phyloP scores from a whole-genome alignment of 2,888 invertebrate species.

The Meta bourneti region DNA sequence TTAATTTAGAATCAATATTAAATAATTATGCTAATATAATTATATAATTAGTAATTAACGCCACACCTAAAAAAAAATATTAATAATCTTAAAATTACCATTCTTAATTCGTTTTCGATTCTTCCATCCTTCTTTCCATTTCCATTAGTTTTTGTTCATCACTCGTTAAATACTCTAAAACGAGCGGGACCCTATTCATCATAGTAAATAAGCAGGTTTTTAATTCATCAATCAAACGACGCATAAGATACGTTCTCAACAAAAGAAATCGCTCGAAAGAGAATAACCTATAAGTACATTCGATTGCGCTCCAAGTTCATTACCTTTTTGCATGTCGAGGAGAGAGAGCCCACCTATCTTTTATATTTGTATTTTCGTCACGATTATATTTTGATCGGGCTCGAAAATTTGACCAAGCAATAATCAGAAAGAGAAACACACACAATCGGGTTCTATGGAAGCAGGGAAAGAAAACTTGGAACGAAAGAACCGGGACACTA shows the following conservation, averaged over 20 bases:
- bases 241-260: background rate
- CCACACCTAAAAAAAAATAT: too few species aligned
- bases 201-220: background rate
- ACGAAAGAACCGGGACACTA: slow-evolving; percentile 40
- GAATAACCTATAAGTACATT: background rate
- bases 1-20: too few species aligned
- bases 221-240: background rate
- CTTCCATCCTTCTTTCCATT: too few species aligned
- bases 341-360: background rate
- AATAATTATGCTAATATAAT: too few species aligned
- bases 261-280: background rate
- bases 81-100: too few species aligned
- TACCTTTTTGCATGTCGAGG: background rate
- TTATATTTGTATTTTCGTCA: slow-evolving; percentile 17
- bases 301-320: background rate
- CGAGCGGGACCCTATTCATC: background rate
- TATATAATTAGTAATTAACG: too few species aligned
- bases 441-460: slow-evolving; percentile 29
- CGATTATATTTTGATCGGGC: slow-evolving; percentile 47
- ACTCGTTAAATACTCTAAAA: too few species aligned
- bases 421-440: slow-evolving; percentile 23
- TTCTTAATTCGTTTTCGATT: too few species aligned
- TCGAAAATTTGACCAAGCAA: slow-evolving; percentile 2
- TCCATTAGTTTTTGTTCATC: too few species aligned
- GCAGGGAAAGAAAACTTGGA: slow-evolving; percentile 13